Evolutionary conservation across 23 tunicate genomes (phyloP), one percentile per base, ranked within the genome.

Genomic region (Aplidium turbinatum): DNA sequence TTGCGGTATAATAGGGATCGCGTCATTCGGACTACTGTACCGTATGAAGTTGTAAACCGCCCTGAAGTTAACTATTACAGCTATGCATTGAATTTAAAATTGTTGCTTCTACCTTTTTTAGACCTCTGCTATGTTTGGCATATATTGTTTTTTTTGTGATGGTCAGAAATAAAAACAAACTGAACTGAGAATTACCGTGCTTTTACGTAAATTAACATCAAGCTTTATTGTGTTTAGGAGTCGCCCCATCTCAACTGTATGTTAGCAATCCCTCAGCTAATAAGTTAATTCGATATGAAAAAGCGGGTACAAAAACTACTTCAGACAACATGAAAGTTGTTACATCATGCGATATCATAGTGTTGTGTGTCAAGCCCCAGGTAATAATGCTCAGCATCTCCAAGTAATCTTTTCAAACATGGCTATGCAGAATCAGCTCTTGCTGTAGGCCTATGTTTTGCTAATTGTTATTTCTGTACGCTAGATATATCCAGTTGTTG

Each of bases 311-410:
- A 9, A 56, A 74, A 45, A 82, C 84, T 4, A 91, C 97, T 3
- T 70, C 57, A 13, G 55, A 91, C 64, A 91, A 91, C 63, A 75
- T 91, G 58, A 75, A 84, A 32, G 68, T 91, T 3, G 36, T 84
- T 18, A 30, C 64, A 20, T 40, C 73, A 16, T 91, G 92, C 56
- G 77, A 84, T 1, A 72, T 84, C 26, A 53, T 91, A 27, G 73
- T 91, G 13, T 47, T 91, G 27, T 82, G 82, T 73, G 86, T 91
- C 0, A 91, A 91, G 73, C 97, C 97, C 0, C 90, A 91, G 79
- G 97, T 91, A 9, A 70, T 6, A 36, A 5, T 35, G n/a, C n/a
- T n/a, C 13, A 42, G 48, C 48, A 42, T 42, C 13, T 13, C 9
- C 48, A 9, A 9, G 48, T 42, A 13, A 9, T 9, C 48, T 16